Percentiles rank a stretch among this genome's conserved stretches.
Conservation (phyloP, 2,113 vertebrate species). For the Hemiprocne comata region DNA sequence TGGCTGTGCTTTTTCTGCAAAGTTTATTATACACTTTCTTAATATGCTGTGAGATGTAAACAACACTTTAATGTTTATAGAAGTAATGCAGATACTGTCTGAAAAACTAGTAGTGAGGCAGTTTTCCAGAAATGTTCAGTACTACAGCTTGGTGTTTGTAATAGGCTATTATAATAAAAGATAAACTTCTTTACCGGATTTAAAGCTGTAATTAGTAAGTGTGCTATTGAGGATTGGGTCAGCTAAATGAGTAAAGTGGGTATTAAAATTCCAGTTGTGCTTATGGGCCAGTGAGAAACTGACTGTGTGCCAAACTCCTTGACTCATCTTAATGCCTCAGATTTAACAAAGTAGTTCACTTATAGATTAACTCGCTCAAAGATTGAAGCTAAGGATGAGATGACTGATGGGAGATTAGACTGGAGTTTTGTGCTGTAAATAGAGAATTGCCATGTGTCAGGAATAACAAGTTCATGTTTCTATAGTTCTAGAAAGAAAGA, state of each 20-base stretch:
- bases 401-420: neutral
- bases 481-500: neutral
- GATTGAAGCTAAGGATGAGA: neutral
- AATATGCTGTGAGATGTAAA: neutral
- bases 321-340: slow-evolving; percentile 7
- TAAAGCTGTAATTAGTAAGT: slow-evolving; percentile 27
- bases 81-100: neutral
- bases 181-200: slow-evolving; percentile 31
- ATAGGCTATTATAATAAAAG: slow-evolving; percentile 16
- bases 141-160: neutral
- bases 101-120: neutral
- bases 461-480: neutral
- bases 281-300: slow-evolving; percentile 8
- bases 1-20: neutral
- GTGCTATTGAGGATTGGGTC: slow-evolving; percentile 16
- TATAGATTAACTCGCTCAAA: neutral
- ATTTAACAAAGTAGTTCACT: slow-evolving; percentile 30
- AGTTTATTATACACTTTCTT: slow-evolving; percentile 14
- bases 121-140: neutral
- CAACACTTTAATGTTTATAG: neutral
- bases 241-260: slow-evolving; percentile 7
- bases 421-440: neutral
- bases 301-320: slow-evolving; percentile 36
- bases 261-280: slow-evolving; percentile 55
- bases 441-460: neutral